A percentile compares a stretch with the other conserved stretches of the same genome.
phyloP scores from a whole-genome alignment of 1,140 invertebrate genomes.

The Lordiphosa stackelbergi region DNA sequence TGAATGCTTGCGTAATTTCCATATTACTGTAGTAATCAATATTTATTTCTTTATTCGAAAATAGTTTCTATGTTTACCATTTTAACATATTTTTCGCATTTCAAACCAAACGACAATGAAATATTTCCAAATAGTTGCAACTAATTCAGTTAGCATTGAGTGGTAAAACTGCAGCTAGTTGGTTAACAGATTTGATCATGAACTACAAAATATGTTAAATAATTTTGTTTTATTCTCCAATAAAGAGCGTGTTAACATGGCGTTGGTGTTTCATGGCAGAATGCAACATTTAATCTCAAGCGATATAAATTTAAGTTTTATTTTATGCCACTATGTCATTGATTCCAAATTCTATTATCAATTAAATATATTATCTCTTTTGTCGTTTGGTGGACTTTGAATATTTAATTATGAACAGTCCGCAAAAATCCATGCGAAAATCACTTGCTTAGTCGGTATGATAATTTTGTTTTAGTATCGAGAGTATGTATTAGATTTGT shows the following conservation, averaged over 20 bases:
- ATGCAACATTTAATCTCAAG: constrained; percentile 1
- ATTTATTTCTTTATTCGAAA: no score
- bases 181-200: constrained; percentile 39
- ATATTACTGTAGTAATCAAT: background rate
- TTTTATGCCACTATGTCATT: no score
- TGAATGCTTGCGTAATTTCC: background rate
- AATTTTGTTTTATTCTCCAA: constrained; percentile 21
- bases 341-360: background rate
- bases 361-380: background rate
- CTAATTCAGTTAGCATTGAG: background rate
- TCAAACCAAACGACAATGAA: background rate
- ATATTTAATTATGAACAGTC: background rate
- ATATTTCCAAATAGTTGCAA: constrained; percentile 7
- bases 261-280: no score
- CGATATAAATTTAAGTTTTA: constrained; percentile 3
- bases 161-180: constrained; percentile 38
- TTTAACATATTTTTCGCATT: constrained; percentile 1
- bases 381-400: constrained; percentile 3
- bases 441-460: constrained; percentile 39
- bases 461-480: constrained; percentile 26
- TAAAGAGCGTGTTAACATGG: background rate
- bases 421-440: constrained; percentile 17
- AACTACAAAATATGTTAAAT: constrained; percentile 51
- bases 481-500: background rate
- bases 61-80: no score